phyloP scores from a whole-genome alignment of 2,113 vertebrate species.

The Brachypodius melanocephalos region DNA sequence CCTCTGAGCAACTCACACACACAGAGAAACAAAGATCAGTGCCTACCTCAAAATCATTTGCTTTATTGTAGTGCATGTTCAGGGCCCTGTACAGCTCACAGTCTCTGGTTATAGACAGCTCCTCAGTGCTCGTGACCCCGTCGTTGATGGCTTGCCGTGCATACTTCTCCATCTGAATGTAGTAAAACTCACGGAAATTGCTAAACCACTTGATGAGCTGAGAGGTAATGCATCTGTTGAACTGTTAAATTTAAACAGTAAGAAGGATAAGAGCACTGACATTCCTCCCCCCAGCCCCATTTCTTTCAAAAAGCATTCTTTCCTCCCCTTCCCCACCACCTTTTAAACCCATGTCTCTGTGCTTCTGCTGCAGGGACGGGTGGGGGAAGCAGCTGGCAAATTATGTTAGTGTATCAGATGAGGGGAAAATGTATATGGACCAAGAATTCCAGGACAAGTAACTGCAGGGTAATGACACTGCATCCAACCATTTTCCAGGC shows the following conservation, averaged over 20 bases:
- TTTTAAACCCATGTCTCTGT: conserved; percentile 5
- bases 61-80: conserved; percentile 99
- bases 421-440: not conserved
- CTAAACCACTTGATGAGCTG: conserved; percentile 99
- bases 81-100: conserved; percentile 96
- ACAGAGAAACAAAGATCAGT: conserved; percentile 54
- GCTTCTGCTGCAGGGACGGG: not conserved
- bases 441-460: conserved; percentile 10
- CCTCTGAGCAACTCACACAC: not conserved
- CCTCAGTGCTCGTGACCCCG: conserved; percentile 88
- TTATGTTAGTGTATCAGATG: not conserved
- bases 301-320: conserved; percentile 56
- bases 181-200: conserved; percentile 99
- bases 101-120: conserved; percentile 93
- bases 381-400: not conserved
- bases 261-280: conserved; percentile 67
- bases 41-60: conserved; percentile 98
- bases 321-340: not conserved
- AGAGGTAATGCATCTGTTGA: conserved; percentile 99
- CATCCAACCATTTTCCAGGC: not conserved
- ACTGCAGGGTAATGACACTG: not conserved
- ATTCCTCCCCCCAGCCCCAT: conserved; percentile 27
- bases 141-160: conserved; percentile 96
- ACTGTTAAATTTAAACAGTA: conserved; percentile 82
- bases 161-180: conserved; percentile 99